Conservation (phyloP, 1,140 invertebrate species). For the Aphelinus atriplicis region DNA sequence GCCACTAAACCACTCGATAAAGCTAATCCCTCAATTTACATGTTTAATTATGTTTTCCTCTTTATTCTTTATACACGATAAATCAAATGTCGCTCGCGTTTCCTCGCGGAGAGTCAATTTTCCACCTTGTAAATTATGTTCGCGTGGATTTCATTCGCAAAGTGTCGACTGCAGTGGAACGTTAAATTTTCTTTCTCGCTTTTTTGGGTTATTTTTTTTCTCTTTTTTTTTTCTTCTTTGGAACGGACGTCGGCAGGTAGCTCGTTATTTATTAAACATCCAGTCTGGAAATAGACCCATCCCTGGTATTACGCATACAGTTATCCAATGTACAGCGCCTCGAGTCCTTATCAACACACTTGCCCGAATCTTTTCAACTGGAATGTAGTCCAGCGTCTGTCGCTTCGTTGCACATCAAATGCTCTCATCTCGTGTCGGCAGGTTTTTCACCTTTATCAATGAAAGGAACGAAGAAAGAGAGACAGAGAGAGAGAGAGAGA, state of each 20-base stretch:
- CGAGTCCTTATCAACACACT: no score
- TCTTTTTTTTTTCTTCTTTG: constrained; percentile 13
- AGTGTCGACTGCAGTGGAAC: no score
- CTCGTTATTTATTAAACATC: constrained; percentile 16
- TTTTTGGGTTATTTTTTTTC: background rate
- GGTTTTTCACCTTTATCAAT: background rate
- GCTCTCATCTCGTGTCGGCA: background rate
- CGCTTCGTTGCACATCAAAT: background rate
- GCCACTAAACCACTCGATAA: constrained; percentile 1
- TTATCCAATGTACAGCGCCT: no score
- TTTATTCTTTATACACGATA: constrained; percentile 1
- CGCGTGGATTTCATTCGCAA: background rate
- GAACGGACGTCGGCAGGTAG: constrained; percentile 24
- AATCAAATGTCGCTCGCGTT: no score
- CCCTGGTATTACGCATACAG: no score
- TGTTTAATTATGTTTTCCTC: background rate
- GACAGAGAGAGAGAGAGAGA: background rate
- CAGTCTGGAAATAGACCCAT: constrained; percentile 2
- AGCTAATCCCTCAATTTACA: background rate
- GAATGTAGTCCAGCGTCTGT: no score
- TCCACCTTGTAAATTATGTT: background rate
- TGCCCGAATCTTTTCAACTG: no score
- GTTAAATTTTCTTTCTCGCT: background rate
- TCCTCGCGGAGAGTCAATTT: background rate
- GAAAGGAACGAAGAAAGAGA: background rate